phyloP scores from a whole-genome alignment of 1,140 invertebrate species.

The Dinothrombium tinctorium region DNA sequence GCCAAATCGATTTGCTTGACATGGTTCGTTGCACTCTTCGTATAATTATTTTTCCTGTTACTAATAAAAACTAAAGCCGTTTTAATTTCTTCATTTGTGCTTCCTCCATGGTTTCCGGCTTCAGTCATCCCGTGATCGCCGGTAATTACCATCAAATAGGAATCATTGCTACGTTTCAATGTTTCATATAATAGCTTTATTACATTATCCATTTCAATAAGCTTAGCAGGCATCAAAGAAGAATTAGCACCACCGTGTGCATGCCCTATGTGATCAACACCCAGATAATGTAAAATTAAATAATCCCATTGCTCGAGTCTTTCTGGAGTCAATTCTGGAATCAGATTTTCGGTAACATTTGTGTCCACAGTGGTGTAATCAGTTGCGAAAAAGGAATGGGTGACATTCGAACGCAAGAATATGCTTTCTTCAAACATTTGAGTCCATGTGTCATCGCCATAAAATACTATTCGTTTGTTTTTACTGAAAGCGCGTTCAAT shows the following conservation, averaged over 20 bases:
- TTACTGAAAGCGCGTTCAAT: slow-evolving; percentile 34
- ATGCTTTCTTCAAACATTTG: slow-evolving; percentile 46
- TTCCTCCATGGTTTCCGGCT: slow-evolving; percentile 77
- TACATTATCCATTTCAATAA: slow-evolving; percentile 79
- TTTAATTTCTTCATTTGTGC: slow-evolving; percentile 45
- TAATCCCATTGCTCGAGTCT: slow-evolving; percentile 50
- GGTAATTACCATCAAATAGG: slow-evolving; percentile 42
- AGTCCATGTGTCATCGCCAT: slow-evolving; percentile 90
- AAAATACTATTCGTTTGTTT: slow-evolving; percentile 48
- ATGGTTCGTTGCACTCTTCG: slow-evolving; percentile 10
- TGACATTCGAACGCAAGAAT: slow-evolving; percentile 55
- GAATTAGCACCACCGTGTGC: slow-evolving; percentile 44
- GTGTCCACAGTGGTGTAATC: slow-evolving; percentile 87
- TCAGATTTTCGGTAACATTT: slow-evolving; percentile 68
- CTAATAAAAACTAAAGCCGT: slow-evolving; percentile 48
- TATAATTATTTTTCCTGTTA: slow-evolving; percentile 9
- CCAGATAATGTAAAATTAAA: slow-evolving; percentile 83
- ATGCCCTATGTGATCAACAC: slow-evolving; percentile 94
- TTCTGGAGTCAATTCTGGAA: slow-evolving; percentile 38
- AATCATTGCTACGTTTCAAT: slow-evolving; percentile 17
- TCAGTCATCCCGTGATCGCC: slow-evolving; percentile 94
- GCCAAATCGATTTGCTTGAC: slow-evolving; percentile 61
- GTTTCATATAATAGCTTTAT: slow-evolving; percentile 36
- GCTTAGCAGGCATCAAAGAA: slow-evolving; percentile 47
- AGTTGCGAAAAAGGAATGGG: slow-evolving; percentile 74